Evolutionary conservation across 2,888 invertebrate species (phyloP).

Genomic region (Petrophora chlorosata): DNA sequence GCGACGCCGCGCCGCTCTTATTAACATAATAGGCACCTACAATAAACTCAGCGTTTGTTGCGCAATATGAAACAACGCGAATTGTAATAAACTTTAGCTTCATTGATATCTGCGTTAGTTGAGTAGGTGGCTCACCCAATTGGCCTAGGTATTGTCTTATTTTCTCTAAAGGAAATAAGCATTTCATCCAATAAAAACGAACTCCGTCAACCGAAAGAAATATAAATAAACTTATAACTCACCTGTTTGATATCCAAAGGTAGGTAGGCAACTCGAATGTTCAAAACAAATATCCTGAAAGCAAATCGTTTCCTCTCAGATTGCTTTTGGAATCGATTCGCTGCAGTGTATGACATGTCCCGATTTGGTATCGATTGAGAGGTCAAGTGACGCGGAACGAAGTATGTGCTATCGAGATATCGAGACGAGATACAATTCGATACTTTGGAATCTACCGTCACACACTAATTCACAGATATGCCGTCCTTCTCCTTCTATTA

Average conservation of each 20-base stretch:
- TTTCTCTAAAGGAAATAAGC: too few relatives aligned
- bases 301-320: not conserved
- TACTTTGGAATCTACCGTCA: conserved; percentile 51
- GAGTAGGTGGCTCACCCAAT: too few relatives aligned
- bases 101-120: too few relatives aligned
- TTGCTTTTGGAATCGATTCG: conserved; percentile 4
- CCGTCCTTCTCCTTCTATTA: conserved; percentile 40
- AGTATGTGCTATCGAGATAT: conserved; percentile 56
- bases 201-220: too few relatives aligned
- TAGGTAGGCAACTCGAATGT: too few relatives aligned
- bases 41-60: conserved; percentile 22
- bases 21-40: conserved; percentile 36
- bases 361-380: conserved; percentile 46
- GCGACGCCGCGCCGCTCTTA: conserved; percentile 28
- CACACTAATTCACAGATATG: conserved; percentile 63
- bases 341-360: conserved; percentile 16
- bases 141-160: too few relatives aligned
- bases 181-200: too few relatives aligned
- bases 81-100: conserved; percentile 3
- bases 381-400: conserved; percentile 58
- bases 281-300: not conserved
- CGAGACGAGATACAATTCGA: conserved; percentile 54
- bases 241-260: too few relatives aligned
- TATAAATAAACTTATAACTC: too few relatives aligned
- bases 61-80: conserved; percentile 25